Conservation (phyloP, 2,888 invertebrate genomes). For the Megalurothrips usitatus region DNA sequence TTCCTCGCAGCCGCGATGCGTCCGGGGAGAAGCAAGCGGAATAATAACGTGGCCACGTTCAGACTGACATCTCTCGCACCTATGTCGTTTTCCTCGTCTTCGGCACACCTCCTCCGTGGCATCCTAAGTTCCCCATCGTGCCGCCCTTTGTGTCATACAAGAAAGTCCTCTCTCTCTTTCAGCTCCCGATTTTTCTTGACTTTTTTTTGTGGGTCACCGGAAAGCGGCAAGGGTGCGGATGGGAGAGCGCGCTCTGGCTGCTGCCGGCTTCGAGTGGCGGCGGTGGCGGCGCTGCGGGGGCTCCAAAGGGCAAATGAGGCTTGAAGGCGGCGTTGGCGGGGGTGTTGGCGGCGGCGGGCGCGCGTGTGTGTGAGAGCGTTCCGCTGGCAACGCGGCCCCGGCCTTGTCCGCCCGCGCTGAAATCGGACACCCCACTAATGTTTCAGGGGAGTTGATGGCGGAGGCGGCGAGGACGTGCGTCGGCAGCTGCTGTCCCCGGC, state of each 20-base stretch:
- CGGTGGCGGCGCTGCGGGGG: not conserved
- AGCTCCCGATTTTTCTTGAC: not conserved
- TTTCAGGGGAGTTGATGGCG: conserved; percentile 6
- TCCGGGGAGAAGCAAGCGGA: too few relatives aligned
- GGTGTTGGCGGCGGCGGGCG: not conserved
- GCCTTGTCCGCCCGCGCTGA: not conserved
- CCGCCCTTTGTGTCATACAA: not conserved
- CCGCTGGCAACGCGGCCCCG: not conserved
- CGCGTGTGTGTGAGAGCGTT: not conserved
- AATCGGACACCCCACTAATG: conserved; percentile 6
- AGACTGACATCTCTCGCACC: too few relatives aligned
- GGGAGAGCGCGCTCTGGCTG: not conserved
- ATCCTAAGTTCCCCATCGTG: too few relatives aligned
- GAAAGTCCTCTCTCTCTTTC: not conserved
- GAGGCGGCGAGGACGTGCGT: not conserved
- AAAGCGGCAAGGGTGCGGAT: not conserved
- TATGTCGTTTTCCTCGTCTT: too few relatives aligned
- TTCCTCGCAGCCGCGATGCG: too few relatives aligned
- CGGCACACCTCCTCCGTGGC: too few relatives aligned
- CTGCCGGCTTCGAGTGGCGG: not conserved
- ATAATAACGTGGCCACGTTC: too few relatives aligned
- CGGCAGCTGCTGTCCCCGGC: not conserved
- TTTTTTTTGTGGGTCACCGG: not conserved
- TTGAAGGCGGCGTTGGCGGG: not conserved
- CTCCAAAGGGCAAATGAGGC: not conserved